Conservation (phyloP, 1,140 invertebrate species). For the Caenorhabditis inopinata region DNA sequence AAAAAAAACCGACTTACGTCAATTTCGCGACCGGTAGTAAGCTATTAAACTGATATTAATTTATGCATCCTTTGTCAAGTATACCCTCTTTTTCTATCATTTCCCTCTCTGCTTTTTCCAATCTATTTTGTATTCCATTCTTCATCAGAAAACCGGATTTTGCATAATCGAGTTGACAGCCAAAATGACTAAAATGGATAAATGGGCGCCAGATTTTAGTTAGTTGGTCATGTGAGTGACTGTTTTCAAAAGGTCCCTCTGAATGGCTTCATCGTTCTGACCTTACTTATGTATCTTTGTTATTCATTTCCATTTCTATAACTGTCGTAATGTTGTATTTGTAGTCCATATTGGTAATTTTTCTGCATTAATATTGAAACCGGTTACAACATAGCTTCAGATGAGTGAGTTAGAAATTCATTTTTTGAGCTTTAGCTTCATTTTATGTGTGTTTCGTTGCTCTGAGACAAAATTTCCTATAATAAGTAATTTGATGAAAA, state of each 20-base stretch:
- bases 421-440: too few species aligned
- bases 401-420: too few species aligned
- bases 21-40: neutral
- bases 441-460: too few species aligned
- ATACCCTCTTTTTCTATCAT: neutral
- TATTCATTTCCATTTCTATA: neutral
- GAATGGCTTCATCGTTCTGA: neutral
- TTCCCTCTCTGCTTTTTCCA: neutral
- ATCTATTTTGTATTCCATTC: neutral
- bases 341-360: neutral
- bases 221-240: constrained; percentile 14
- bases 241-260: neutral
- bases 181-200: constrained; percentile 27
- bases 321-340: neutral
- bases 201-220: constrained; percentile 30
- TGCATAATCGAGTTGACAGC: constrained; percentile 31
- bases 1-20: neutral
- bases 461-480: too few species aligned
- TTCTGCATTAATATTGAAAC: too few species aligned
- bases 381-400: too few species aligned
- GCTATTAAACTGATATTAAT: constrained; percentile 23
- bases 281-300: neutral
- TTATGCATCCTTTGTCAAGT: neutral
- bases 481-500: too few species aligned
- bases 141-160: neutral